Base-by-base conservation (phyloP, 2,113 vertebrate genomes). In the Nycticorax nycticorax region DNA sequence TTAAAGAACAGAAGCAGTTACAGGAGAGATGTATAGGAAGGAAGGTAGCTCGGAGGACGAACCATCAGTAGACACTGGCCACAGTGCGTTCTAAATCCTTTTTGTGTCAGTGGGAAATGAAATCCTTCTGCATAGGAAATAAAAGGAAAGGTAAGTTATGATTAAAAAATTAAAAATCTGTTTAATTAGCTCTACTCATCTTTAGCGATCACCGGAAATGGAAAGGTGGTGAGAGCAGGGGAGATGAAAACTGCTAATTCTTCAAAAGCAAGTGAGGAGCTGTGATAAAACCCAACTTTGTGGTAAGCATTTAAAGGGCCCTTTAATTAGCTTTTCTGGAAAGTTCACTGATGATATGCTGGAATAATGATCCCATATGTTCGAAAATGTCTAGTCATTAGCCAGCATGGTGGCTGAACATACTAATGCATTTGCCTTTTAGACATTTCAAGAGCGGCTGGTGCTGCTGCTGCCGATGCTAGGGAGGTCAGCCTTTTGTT, bases 251-350 rank as follows among this genome's bases (percentile, higher is more conserved):
- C 93, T 77, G 79, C 92, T 93, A 96, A 96, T 92, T 97, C 95
- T 97, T 97, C 96, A 98, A 97, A 97, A 88, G 82, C 18, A 76
- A 95, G 60, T 69, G 74, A 97, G 92, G 94, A 94, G 69, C 78
- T 96, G 78, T 93, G 97, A 97, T 97, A 98, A 98, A 96, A 91
- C 95, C 47, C 93, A 96, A 89, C 96, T 97, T 98, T 98, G 95
- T 98, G 96, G 97, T 97, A 98, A 98, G 96, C 97, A 95, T 98
- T 97, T 97, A 97, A 98, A 98, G 96, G 94, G 78, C 91, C 80
- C 90, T 97, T 97, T 98, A 98, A 98, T 98, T 97, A 98, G 98
- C 91, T 97, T 98, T 98, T 98, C 97, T 98, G 97, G 97, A 98
- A 98, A 97, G 93, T 97, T 98, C 96, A 96, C 95, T 97, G 97